A percentile compares a stretch with the other conserved stretches of the same genome.
Evolutionary conservation across 2,888 invertebrate species (phyloP).

Genomic region (Ophion costatus): DNA sequence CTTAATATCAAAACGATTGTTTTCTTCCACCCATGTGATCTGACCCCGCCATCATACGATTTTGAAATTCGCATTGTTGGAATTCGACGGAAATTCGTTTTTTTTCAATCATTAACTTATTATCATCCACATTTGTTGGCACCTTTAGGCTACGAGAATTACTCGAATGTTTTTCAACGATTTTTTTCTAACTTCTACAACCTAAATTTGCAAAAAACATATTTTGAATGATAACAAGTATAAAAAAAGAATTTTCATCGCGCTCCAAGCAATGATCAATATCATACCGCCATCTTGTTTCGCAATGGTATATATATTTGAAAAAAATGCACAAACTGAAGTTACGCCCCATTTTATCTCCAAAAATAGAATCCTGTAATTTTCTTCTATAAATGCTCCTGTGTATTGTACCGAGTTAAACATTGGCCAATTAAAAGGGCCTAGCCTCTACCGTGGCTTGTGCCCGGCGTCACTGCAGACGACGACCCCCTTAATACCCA

Average conservation of each 20-base stretch:
- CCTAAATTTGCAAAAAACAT: neutral
- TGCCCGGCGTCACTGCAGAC: no score
- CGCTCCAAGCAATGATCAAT: neutral
- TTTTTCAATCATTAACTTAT: neutral
- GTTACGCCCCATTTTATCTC: neutral
- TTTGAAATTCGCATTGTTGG: neutral
- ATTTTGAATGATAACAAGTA: neutral
- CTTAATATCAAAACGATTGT: no score
- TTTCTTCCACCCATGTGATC: neutral
- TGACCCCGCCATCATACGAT: neutral
- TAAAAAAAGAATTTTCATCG: neutral
- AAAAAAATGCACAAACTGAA: neutral
- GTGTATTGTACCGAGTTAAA: neutral
- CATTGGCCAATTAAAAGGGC: no score
- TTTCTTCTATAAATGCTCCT: neutral
- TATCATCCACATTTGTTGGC: neutral
- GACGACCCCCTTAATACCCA: slow-evolving; percentile 16
- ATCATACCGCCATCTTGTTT: neutral
- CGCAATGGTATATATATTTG: neutral
- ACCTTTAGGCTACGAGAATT: neutral
- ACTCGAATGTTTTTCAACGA: neutral
- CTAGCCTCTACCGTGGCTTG: no score
- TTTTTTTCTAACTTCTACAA: neutral
- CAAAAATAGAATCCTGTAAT: neutral
- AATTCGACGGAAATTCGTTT: neutral